These are phyloP conservation scores for Chunga burmeisteri DNA, from an alignment of 2,113 vertebrate genomes.

Conservation along the genomic window DNA sequence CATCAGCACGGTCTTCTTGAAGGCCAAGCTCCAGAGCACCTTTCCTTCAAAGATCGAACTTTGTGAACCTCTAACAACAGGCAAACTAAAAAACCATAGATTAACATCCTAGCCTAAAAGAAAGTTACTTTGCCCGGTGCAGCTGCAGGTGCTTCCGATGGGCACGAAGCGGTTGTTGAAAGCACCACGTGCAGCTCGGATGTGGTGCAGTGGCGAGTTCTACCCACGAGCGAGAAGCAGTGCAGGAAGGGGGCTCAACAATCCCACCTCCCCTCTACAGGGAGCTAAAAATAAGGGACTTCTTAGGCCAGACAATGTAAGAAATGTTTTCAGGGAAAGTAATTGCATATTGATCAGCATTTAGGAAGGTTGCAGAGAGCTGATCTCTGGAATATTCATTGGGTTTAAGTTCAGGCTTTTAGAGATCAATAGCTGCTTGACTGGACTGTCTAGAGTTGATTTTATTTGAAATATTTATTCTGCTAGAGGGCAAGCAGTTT, in stretches of 20 bases:
- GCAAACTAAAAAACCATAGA: rapidly evolving
- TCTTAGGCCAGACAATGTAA: slow-evolving; percentile 45
- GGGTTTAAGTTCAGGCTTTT: slow-evolving; percentile 75
- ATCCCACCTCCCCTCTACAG: neutral
- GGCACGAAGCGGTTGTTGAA: rapidly evolving
- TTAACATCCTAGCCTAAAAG: neutral
- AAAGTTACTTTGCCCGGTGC: neutral
- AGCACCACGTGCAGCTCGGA: neutral
- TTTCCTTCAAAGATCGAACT: neutral
- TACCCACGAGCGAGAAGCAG: rapidly evolving
- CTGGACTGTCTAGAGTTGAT: slow-evolving; percentile 75
- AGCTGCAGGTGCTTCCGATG: neutral
- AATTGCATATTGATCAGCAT: slow-evolving; percentile 81
- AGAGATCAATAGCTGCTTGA: slow-evolving; percentile 78
- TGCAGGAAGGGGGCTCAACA: neutral
- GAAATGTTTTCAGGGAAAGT: slow-evolving; percentile 70
- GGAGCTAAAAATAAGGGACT: slow-evolving; percentile 61
- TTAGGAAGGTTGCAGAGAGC: slow-evolving; percentile 72
- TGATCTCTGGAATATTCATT: slow-evolving; percentile 77
- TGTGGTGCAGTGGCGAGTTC: neutral
- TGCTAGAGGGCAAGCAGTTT: slow-evolving; percentile 74
- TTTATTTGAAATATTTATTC: slow-evolving; percentile 84
- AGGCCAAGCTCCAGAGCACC: neutral
- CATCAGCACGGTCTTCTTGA: neutral
- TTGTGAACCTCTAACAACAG: neutral